Conservation (phyloP, 2,113 vertebrate genomes). For the Xiphorhynchus elegans region DNA sequence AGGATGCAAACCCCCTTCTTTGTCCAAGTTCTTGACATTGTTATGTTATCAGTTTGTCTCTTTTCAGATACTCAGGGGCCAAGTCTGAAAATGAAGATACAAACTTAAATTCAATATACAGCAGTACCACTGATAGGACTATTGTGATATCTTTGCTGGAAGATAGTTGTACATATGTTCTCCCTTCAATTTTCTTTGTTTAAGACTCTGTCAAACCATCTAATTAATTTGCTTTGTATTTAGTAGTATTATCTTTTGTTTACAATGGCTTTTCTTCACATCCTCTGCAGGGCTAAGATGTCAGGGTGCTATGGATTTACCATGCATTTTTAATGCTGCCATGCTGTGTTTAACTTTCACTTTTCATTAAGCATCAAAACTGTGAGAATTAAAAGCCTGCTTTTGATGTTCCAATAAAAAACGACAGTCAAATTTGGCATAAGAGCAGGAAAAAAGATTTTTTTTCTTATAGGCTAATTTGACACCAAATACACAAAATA, state of each 20-base stretch:
- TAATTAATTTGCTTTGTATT: constrained; percentile 64
- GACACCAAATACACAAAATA: constrained; percentile 50
- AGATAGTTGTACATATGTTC: constrained; percentile 8
- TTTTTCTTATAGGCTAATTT: constrained; percentile 36
- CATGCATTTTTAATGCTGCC: constrained; percentile 77
- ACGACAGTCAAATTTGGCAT: constrained; percentile 77
- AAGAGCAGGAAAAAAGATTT: constrained; percentile 64
- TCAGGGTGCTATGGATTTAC: constrained; percentile 73
- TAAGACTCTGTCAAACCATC: constrained; percentile 44
- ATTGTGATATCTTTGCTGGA: constrained; percentile 1
- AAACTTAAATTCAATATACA: neutral
- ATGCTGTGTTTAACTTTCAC: constrained; percentile 84
- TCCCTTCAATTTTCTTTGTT: constrained; percentile 50
- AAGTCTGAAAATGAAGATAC: neutral
- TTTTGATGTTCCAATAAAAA: constrained; percentile 80
- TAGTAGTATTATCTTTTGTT: constrained; percentile 64
- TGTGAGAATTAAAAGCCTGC: constrained; percentile 80
- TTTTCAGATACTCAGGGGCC: neutral
- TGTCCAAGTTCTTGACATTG: neutral
- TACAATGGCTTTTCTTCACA: constrained; percentile 68
- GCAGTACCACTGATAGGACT: neutral
- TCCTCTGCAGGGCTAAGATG: constrained; percentile 68
- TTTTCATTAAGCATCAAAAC: constrained; percentile 83
- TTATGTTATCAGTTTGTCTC: neutral
- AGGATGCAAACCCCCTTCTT: neutral